These are phyloP conservation scores for Formicarius rufipectus DNA, from an alignment of 2,113 vertebrate genomes.

Conservation along the genomic window DNA sequence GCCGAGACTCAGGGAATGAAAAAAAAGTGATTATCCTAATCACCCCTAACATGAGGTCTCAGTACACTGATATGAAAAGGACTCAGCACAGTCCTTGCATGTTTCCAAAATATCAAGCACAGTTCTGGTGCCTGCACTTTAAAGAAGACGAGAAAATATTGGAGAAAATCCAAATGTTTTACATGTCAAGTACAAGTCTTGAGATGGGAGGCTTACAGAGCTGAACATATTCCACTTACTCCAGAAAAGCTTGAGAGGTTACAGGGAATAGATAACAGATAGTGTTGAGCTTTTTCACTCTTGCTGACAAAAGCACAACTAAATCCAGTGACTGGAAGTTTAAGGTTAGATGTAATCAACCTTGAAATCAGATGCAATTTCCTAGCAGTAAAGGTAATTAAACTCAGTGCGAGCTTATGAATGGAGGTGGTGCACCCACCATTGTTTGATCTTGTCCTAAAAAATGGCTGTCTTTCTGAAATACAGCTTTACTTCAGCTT, in stretches of 20 bases:
- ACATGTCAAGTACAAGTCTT: neutral
- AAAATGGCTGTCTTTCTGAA: neutral
- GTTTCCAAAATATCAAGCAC: neutral
- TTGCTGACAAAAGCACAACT: conserved; percentile 46
- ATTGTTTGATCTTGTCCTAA: neutral
- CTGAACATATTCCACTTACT: neutral
- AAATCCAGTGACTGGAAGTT: conserved; percentile 56
- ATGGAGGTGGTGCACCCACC: neutral
- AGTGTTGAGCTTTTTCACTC: neutral
- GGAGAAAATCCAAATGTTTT: conserved; percentile 24
- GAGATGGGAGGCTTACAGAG: neutral
- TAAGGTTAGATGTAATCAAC: conserved; percentile 48
- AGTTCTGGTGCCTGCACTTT: neutral
- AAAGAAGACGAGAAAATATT: neutral
- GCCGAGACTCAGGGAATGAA: neutral
- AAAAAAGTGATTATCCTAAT: neutral
- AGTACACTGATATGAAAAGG: neutral
- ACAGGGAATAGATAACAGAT: neutral
- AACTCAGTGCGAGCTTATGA: neutral
- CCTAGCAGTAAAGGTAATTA: conserved; percentile 44
- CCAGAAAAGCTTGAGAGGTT: neutral
- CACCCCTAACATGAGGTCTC: neutral
- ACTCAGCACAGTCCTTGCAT: neutral
- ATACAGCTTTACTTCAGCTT: neutral
- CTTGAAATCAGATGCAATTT: conserved; percentile 52